Conservation (phyloP, 2,888 invertebrate species). For the Ashinkailepas kermadecensis region DNA sequence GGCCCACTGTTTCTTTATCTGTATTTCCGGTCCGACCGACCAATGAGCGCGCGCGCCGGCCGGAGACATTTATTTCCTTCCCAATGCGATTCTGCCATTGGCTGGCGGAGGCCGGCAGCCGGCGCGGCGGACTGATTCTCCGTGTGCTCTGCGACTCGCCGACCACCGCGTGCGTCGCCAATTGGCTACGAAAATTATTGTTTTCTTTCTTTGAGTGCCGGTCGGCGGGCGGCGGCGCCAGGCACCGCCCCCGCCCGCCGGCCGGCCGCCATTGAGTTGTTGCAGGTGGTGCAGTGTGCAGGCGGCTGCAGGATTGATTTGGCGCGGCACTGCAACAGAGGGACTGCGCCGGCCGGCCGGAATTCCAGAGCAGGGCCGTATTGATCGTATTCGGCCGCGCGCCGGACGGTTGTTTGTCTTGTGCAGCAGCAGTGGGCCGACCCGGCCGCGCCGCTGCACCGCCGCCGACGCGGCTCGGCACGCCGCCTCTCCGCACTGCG, state of each 20-base stretch:
- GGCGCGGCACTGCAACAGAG: slow-evolving; percentile 8
- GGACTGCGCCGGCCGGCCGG: slow-evolving; percentile 9
- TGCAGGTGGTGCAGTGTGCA: too few species aligned
- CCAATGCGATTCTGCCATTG: slow-evolving; percentile 20
- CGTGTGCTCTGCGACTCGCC: background rate
- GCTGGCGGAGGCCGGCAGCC: slow-evolving; percentile 14
- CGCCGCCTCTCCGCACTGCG: too few species aligned
- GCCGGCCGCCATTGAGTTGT: background rate
- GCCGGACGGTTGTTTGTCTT: slow-evolving; percentile 11
- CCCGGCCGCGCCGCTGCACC: background rate
- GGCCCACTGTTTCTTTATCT: slow-evolving; percentile 19
- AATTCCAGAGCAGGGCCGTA: slow-evolving; percentile 4
- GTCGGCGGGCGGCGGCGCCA: background rate
- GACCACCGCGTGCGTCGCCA: background rate
- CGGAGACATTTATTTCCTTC: slow-evolving; percentile 21
- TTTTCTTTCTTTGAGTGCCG: slow-evolving; percentile 12
- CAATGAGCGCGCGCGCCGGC: background rate
- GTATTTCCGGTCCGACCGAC: background rate
- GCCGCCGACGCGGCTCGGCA: background rate
- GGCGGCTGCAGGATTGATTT: background rate
- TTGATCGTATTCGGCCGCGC: background rate
- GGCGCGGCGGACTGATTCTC: background rate
- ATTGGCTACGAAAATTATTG: slow-evolving; percentile 18
- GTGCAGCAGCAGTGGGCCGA: background rate
- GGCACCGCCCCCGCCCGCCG: slow-evolving; percentile 17